Percentiles rank a stretch among this genome's conserved stretches.
Conservation (phyloP, 2,113 vertebrate genomes). For the Nothocercus julius region DNA sequence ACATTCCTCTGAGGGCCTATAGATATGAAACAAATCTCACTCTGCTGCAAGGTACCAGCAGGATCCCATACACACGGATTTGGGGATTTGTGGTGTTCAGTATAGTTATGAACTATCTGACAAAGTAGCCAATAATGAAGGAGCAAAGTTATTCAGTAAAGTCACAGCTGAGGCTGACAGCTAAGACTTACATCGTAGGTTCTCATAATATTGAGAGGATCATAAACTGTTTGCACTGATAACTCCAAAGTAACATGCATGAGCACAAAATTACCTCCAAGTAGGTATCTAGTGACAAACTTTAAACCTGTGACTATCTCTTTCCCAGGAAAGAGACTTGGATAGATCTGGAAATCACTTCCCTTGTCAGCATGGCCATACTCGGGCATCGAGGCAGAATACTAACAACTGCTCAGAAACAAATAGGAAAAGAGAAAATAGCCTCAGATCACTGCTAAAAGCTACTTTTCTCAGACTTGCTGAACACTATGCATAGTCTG, state of each 20-base stretch:
- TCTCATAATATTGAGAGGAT: not conserved
- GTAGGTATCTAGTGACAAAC: not conserved
- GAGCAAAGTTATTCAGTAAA: not conserved
- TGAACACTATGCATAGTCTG: not conserved
- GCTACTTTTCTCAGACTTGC: not conserved
- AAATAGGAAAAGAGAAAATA: not conserved
- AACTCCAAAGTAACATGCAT: constrained; percentile 5
- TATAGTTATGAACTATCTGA: not conserved
- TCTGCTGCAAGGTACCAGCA: not conserved
- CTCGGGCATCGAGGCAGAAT: not conserved
- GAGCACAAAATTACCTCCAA: not conserved
- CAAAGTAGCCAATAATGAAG: not conserved
- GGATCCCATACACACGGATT: not conserved
- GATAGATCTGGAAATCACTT: not conserved
- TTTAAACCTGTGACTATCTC: not conserved
- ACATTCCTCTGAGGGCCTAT: not conserved
- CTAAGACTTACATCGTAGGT: not conserved
- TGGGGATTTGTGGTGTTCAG: not conserved
- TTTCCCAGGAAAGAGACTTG: not conserved
- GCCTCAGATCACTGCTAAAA: not conserved
- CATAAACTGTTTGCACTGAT: constrained; percentile 14
- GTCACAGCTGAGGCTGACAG: not conserved
- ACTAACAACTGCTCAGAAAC: not conserved
- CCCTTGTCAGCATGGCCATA: not conserved
- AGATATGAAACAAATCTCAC: not conserved